These are phyloP conservation scores for Congeria kusceri DNA, from an alignment of 2,888 invertebrate species.

Conservation along the genomic window DNA sequence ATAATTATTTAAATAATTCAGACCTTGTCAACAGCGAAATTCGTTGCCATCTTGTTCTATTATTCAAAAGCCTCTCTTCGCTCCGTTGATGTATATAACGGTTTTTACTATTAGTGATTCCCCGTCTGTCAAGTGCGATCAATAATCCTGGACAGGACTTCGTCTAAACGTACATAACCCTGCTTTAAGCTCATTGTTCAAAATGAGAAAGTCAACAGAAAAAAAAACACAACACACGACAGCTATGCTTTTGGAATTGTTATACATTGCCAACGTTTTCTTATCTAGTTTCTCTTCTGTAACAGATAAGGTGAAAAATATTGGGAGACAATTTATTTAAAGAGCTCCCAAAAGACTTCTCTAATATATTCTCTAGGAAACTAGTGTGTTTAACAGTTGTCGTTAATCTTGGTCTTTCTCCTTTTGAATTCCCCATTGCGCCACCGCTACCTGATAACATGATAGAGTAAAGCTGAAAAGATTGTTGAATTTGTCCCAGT, in stretches of 20 bases:
- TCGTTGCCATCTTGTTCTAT: slow-evolving; percentile 46
- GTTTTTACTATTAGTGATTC: slow-evolving; percentile 50
- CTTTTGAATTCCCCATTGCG: slow-evolving; percentile 52
- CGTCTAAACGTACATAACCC: slow-evolving; percentile 57
- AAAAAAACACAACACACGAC: too few relatives aligned
- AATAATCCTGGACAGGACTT: slow-evolving; percentile 36
- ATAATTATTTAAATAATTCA: slow-evolving; percentile 52
- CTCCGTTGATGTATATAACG: slow-evolving; percentile 32
- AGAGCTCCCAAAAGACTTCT: slow-evolving; percentile 42
- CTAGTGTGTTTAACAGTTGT: slow-evolving; percentile 54
- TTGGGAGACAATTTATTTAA: slow-evolving; percentile 55
- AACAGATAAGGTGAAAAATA: slow-evolving; percentile 44
- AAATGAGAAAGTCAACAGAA: slow-evolving; percentile 40
- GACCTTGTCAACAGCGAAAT: slow-evolving; percentile 39
- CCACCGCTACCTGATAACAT: slow-evolving; percentile 59
- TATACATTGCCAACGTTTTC: neutral
- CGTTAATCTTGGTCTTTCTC: slow-evolving; percentile 60
- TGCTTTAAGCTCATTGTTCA: slow-evolving; percentile 31
- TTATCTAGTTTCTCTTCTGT: too few relatives aligned
- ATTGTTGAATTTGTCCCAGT: slow-evolving; percentile 53
- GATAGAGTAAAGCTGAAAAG: slow-evolving; percentile 48
- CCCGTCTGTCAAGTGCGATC: slow-evolving; percentile 39
- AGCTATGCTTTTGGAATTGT: neutral
- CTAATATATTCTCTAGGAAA: slow-evolving; percentile 44
- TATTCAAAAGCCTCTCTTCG: slow-evolving; percentile 38